These are phyloP conservation scores for Drosophila baimaii DNA, from an alignment of 1,140 invertebrate species.

Conservation along the genomic window DNA sequence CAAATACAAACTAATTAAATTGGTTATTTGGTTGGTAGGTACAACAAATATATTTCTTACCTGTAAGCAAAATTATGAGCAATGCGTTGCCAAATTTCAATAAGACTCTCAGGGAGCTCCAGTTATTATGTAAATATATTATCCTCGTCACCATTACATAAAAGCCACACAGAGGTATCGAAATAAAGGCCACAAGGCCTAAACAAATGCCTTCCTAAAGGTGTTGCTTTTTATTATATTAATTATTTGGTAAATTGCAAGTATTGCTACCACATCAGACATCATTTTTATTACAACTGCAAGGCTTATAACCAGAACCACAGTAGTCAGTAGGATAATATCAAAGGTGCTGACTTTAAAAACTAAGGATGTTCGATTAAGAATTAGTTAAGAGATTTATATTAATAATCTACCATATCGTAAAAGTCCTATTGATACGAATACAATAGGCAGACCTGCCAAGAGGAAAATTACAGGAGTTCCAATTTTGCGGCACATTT, in stretches of 20 bases:
- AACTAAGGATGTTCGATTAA: neutral
- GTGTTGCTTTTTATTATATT: fast-evolving
- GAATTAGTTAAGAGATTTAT: neutral
- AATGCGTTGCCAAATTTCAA: neutral
- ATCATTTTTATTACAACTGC: neutral
- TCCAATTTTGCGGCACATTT: constrained; percentile 5
- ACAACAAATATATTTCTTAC: neutral
- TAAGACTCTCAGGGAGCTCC: neutral
- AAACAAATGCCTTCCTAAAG: constrained; percentile 3
- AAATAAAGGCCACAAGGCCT: neutral
- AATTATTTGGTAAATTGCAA: neutral
- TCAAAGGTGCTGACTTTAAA: neutral
- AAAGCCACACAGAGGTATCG: neutral
- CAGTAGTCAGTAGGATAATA: neutral
- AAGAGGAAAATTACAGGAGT: neutral
- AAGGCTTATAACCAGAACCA: neutral
- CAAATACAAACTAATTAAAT: constrained; percentile 1
- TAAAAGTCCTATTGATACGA: neutral
- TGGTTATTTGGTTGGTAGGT: neutral
- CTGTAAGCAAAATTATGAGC: neutral
- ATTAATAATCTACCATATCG: neutral
- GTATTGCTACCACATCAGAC: neutral
- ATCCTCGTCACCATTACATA: neutral
- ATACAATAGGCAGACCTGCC: neutral
- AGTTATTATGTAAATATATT: neutral